Evolutionary conservation across 2,888 invertebrate species (phyloP), one percentile per base, ranked within the genome.

Genomic region (Amphimallon solstitiale): DNA sequence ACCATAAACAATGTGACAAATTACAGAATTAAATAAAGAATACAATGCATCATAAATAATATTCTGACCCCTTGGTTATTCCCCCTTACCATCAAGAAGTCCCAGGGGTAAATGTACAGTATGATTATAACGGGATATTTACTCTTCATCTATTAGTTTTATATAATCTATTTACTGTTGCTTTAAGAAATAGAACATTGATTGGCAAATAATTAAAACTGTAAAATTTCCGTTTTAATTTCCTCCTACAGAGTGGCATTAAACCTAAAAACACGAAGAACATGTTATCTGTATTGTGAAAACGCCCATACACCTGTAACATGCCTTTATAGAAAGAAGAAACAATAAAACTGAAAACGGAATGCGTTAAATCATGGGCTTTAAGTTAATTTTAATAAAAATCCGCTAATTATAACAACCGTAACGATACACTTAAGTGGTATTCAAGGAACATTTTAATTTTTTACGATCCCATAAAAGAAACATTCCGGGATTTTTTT

Each of bases 381-480:
- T 52, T 52, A 63, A 43, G 45, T 52, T 52, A 43, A 48, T 63
- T 51, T 63, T 52, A 63, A 67, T 45, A 65, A 67, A 69, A 68
- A 65, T 60, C 45, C 63, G 70, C 70, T 73, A 74, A 74, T 73
- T 74, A 69, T 71, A 69, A 69, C 71, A 72, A 69, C 56, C 73
- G 67, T 72, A 74, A 72, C 68, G 69, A 71, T 73, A 73, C 68
- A 72, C 71, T 72, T 68, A 71, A 71, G 70, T 70, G 70, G 66
- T 70, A 69, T 70, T 69, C 69, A 68, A 73, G 54, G 51, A 66
- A 66, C 72, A 70, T 74, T 73, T 74, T 73, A 73, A 73, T 72
- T 74, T 74, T 74, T 75, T 74, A 74, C 73, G 74, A 66, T 68
- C 71, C n/a, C 73, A 71, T 75, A 73, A 75, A 74, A 73, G 71